These are phyloP conservation scores for Perithous albicinctus DNA, from an alignment of 2,888 invertebrate genomes.

Conservation along the genomic window DNA sequence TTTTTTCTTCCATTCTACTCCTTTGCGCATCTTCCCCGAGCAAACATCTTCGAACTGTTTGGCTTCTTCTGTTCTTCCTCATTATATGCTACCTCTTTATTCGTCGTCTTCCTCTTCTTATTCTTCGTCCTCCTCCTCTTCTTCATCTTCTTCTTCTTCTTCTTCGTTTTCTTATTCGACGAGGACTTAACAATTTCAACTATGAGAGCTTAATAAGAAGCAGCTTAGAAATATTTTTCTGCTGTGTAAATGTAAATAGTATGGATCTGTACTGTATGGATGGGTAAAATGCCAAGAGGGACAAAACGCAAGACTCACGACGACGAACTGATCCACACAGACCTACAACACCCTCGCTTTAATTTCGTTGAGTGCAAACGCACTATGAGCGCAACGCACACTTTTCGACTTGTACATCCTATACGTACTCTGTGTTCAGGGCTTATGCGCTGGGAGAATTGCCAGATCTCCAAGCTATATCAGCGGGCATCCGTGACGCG, in stretches of 20 bases:
- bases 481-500: slow-evolving; percentile 57
- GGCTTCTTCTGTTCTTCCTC: slow-evolving; percentile 41
- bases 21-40: slow-evolving; percentile 40
- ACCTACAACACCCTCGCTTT: slow-evolving; percentile 76
- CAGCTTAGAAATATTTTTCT: neutral
- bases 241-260: neutral
- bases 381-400: slow-evolving; percentile 57
- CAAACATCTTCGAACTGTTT: slow-evolving; percentile 54
- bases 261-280: slow-evolving; percentile 6
- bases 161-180: neutral
- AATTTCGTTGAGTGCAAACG: slow-evolving; percentile 84
- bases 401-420: slow-evolving; percentile 11
- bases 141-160: slow-evolving; percentile 3
- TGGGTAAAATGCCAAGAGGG: slow-evolving; percentile 12
- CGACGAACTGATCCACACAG: slow-evolving; percentile 28
- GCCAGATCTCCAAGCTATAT: slow-evolving; percentile 62
- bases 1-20: slow-evolving; percentile 21
- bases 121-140: slow-evolving; percentile 4
- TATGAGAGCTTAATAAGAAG: neutral
- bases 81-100: too few species aligned
- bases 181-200: neutral
- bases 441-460: slow-evolving; percentile 15
- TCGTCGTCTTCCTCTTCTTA: too few species aligned
- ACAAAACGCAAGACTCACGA: slow-evolving; percentile 24
- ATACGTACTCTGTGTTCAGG: neutral